phyloP scores from a whole-genome alignment of 1,140 invertebrate species.

The Luehdorfia chinensis region DNA sequence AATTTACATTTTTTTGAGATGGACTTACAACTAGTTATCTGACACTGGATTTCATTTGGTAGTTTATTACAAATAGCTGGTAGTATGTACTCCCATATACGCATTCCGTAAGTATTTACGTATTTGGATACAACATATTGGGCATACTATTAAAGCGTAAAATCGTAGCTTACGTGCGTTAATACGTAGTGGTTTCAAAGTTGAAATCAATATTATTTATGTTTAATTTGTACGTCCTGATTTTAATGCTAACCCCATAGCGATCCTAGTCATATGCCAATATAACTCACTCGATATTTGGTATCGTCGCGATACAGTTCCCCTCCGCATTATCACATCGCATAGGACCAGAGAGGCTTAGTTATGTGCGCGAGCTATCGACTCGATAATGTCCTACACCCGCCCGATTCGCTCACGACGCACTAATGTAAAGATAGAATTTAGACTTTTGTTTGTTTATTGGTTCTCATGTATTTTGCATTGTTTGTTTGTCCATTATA shows the following conservation, averaged over 20 bases:
- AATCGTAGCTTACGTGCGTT: too few species aligned
- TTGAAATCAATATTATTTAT: too few species aligned
- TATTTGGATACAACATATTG: too few species aligned
- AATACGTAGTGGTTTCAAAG: too few species aligned
- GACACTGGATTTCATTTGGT: too few species aligned
- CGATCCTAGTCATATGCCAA: conserved; percentile 14
- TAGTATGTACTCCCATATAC: too few species aligned
- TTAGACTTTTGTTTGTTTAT: conserved; percentile 41
- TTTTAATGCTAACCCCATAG: neutral
- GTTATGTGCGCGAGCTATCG: conserved; percentile 46
- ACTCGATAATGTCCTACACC: conserved; percentile 12
- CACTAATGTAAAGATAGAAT: conserved; percentile 31
- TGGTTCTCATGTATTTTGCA: conserved; percentile 7
- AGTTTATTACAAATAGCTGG: too few species aligned
- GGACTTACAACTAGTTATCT: too few species aligned
- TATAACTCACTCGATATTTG: conserved; percentile 49
- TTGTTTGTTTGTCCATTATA: conserved; percentile 5
- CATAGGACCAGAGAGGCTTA: conserved; percentile 39
- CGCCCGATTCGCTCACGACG: conserved; percentile 10
- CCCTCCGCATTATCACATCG: conserved; percentile 31
- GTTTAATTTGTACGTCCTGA: too few species aligned
- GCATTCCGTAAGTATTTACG: too few species aligned
- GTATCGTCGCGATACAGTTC: conserved; percentile 48
- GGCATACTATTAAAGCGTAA: too few species aligned
- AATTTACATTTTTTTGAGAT: too few species aligned